Percentiles rank a stretch among this genome's conserved stretches.
Conservation (phyloP, 2,888 invertebrate genomes). For the Drosophila recens region DNA sequence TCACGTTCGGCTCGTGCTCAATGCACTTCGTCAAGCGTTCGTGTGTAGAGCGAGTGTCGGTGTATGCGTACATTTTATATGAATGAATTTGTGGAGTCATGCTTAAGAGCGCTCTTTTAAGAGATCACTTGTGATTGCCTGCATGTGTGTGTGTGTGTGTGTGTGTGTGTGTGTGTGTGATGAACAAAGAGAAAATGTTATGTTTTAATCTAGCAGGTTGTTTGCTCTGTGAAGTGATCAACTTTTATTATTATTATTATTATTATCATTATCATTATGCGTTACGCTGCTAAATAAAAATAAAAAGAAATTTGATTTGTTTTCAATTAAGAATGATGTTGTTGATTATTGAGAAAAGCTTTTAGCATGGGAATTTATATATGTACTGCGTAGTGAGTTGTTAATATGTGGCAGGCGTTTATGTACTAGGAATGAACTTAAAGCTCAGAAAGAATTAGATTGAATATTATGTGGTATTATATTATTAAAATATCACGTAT, state of each 20-base stretch:
- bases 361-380: not conserved
- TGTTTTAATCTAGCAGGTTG: conserved; percentile 53
- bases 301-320: conserved; percentile 27
- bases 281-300: conserved; percentile 8
- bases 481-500: no score
- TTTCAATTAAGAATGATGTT: conserved; percentile 31
- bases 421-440: not conserved
- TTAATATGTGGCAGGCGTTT: not conserved
- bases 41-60: not conserved
- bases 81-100: conserved; percentile 65
- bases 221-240: conserved; percentile 43
- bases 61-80: conserved; percentile 38
- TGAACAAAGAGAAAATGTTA: conserved; percentile 33
- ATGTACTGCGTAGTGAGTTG: not conserved
- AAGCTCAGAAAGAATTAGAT: not conserved
- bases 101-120: conserved; percentile 42
- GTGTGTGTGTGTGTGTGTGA: not conserved
- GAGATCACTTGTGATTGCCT: conserved; percentile 11
- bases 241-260: conserved; percentile 41
- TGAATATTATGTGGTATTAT: not conserved
- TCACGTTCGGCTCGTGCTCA: conserved; percentile 37
- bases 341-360: conserved; percentile 15
- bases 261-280: conserved; percentile 29
- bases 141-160: not conserved
- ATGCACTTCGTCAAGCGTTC: conserved; percentile 43